phyloP scores from a whole-genome alignment of 2,888 invertebrate genomes.

The Ectemnius cavifrons region DNA sequence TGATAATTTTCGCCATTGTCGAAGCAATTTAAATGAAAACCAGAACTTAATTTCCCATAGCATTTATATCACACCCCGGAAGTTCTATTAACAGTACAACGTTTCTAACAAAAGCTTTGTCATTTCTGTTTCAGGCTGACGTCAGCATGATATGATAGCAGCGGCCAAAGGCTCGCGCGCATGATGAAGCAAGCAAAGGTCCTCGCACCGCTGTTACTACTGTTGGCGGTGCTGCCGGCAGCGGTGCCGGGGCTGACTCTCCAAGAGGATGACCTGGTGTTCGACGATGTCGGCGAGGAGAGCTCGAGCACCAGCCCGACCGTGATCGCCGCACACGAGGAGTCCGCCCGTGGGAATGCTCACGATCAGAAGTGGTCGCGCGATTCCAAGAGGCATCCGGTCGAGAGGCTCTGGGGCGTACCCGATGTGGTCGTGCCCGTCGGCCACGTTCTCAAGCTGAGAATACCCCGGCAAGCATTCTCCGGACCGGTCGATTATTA shows the following conservation, averaged over 20 bases:
- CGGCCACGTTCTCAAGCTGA: conserved; percentile 86
- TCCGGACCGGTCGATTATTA: conserved; percentile 83
- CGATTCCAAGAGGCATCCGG: conserved; percentile 45
- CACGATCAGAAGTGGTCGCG: conserved; percentile 32
- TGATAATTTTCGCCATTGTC: no score
- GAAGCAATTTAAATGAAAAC: no score
- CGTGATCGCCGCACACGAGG: conserved; percentile 35
- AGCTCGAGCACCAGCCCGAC: conserved; percentile 32
- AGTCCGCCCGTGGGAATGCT: conserved; percentile 33
- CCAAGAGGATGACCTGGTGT: conserved; percentile 76
- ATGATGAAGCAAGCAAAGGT: conserved; percentile 71
- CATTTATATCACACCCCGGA: no score
- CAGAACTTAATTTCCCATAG: no score
- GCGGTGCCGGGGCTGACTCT: conserved; percentile 59
- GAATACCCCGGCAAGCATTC: conserved; percentile 86
- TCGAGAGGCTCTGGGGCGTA: conserved; percentile 78
- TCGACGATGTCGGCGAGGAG: conserved; percentile 74
- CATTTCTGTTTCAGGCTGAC: conserved; percentile 51
- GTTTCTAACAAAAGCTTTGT: background rate
- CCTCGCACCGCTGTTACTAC: conserved; percentile 59
- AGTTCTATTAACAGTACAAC: no score
- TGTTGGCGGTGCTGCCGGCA: conserved; percentile 66
- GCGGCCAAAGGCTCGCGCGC: conserved; percentile 42
- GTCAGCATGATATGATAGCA: conserved; percentile 71
- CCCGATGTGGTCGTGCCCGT: conserved; percentile 83